Percentiles rank a stretch among this genome's conserved stretches.
phyloP scores from a whole-genome alignment of 2,113 vertebrate genomes.

The Heptranchias perlo region DNA sequence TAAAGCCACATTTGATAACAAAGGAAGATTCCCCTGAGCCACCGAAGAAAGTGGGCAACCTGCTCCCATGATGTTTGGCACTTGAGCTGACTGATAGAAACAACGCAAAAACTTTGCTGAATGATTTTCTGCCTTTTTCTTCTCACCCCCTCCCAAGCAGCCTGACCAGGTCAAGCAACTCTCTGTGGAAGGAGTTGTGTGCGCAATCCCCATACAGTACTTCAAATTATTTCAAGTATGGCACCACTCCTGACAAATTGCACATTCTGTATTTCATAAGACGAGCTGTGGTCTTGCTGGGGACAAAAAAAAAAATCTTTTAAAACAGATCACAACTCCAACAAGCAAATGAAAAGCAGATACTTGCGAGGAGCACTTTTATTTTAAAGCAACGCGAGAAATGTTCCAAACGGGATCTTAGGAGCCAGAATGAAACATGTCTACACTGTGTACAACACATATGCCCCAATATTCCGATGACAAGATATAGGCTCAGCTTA shows the following conservation, averaged over 20 bases:
- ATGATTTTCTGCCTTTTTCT: no score
- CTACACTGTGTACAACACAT: background rate
- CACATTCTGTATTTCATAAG: background rate
- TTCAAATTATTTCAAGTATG: background rate
- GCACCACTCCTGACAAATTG: background rate
- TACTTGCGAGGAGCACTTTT: background rate
- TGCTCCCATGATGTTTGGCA: no score
- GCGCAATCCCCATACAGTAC: background rate
- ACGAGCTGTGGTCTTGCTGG: background rate
- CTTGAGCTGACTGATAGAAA: no score
- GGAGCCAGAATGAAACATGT: background rate
- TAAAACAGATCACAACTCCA: background rate
- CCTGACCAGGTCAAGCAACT: no score
- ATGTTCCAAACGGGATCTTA: background rate
- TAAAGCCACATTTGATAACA: no score
- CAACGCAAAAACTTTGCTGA: no score
- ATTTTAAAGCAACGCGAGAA: background rate
- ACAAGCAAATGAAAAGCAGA: background rate
- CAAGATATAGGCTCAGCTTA: background rate
- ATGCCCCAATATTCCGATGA: background rate
- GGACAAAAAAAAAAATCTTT: background rate
- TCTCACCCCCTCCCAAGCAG: no score
- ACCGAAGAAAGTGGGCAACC: no score
- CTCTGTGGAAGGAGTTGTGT: no score
- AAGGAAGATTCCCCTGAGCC: no score